Conservation (phyloP, 2,888 invertebrate species). For the Augiades crinisus region DNA sequence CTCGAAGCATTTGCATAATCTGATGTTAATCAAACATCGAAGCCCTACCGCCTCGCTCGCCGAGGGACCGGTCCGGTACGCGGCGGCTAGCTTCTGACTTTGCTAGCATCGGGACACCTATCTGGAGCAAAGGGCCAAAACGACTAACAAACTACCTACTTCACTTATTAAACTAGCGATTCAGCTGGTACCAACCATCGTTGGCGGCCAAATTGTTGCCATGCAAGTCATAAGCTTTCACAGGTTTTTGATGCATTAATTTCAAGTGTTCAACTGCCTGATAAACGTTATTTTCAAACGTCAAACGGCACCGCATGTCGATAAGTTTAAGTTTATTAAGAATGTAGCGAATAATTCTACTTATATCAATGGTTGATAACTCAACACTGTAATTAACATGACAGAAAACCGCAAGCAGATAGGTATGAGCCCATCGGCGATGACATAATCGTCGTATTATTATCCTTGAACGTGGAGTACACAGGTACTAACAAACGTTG, state of each 20-base stretch:
- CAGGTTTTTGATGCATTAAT: neutral
- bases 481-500: slow-evolving; percentile 50
- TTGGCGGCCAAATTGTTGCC: neutral
- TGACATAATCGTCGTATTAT: slow-evolving; percentile 58
- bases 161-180: too few species aligned
- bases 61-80: slow-evolving; percentile 35
- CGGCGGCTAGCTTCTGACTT: slow-evolving; percentile 21
- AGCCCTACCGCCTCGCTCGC: slow-evolving; percentile 47
- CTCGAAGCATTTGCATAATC: slow-evolving; percentile 78
- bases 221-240: slow-evolving; percentile 18
- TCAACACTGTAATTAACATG: slow-evolving; percentile 4
- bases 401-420: slow-evolving; percentile 27
- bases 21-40: slow-evolving; percentile 78
- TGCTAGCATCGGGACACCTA: slow-evolving; percentile 17
- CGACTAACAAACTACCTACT: neutral
- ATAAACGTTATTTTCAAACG: too few species aligned
- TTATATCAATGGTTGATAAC: too few species aligned
- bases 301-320: too few species aligned
- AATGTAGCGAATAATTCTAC: too few species aligned
- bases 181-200: neutral
- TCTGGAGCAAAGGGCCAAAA: slow-evolving; percentile 7
- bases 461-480: slow-evolving; percentile 66
- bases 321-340: too few species aligned
- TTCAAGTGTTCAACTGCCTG: too few species aligned
- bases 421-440: slow-evolving; percentile 38